Evolutionary conservation across 2,888 invertebrate species (phyloP).

Genomic region (Cosmia trapezina): DNA sequence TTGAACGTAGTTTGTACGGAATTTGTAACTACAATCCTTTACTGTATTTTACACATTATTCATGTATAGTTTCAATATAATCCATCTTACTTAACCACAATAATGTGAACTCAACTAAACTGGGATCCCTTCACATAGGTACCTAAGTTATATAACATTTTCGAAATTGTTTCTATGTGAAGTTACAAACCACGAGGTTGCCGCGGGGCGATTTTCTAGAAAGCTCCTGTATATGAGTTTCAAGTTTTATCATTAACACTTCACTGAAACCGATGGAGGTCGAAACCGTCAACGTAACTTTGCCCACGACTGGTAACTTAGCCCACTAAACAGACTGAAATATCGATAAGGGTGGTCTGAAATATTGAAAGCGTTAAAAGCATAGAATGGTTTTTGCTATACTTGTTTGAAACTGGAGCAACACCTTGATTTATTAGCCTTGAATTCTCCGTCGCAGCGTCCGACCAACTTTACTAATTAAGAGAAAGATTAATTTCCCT

Average conservation of each 20-base stretch:
- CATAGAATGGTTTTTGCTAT: conserved; percentile 75
- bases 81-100: conserved; percentile 41
- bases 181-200: conserved; percentile 47
- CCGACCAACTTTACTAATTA: conserved; percentile 88
- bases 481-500: conserved; percentile 89
- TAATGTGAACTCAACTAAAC: conserved; percentile 37
- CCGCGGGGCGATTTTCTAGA: conserved; percentile 51
- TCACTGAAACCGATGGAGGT: conserved; percentile 47
- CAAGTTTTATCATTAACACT: conserved; percentile 66
- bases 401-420: conserved; percentile 77
- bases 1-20: not conserved
- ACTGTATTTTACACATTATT: not conserved
- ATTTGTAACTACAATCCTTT: not conserved
- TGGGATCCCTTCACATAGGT: conserved; percentile 44
- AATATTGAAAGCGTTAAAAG: conserved; percentile 79
- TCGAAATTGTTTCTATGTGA: conserved; percentile 58
- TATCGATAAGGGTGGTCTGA: conserved; percentile 77
- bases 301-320: conserved; percentile 19
- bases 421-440: conserved; percentile 88
- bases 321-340: conserved; percentile 67
- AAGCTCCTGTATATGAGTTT: conserved; percentile 45
- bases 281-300: conserved; percentile 51
- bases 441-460: conserved; percentile 82
- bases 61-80: conserved; percentile 40
- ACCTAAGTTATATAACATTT: conserved; percentile 57